Evolutionary conservation across 23 tunicate genomes (phyloP).

Genomic region (Ciona savignyi): DNA sequence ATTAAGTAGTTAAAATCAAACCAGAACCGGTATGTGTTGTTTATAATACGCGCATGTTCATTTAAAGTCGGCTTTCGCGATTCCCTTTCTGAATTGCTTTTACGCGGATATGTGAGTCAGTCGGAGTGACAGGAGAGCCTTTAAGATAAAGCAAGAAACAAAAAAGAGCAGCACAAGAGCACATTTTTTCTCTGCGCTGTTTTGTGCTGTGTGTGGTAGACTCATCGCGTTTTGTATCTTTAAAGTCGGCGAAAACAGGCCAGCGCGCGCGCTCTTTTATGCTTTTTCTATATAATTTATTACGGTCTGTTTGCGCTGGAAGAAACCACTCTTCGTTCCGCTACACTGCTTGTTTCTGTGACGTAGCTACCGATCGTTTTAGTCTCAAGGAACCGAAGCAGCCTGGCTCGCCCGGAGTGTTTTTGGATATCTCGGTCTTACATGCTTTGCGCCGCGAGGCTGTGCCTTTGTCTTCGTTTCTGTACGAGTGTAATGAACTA

Average conservation of each 20-base stretch:
- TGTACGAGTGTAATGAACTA: too few relatives aligned
- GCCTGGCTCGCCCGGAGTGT: conserved; percentile 43
- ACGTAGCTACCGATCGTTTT: conserved; percentile 37
- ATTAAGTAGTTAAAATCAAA: too few relatives aligned
- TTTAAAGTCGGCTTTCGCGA: too few relatives aligned
- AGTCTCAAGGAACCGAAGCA: conserved; percentile 39
- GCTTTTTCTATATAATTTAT: neutral
- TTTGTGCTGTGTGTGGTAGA: neutral
- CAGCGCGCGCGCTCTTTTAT: neutral
- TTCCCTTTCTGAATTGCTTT: too few relatives aligned
- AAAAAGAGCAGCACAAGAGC: neutral
- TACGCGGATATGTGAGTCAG: too few relatives aligned
- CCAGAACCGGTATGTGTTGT: too few relatives aligned
- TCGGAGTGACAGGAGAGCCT: too few relatives aligned
- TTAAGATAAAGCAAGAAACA: neutral
- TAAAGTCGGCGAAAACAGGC: neutral
- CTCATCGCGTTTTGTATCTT: neutral
- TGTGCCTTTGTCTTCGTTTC: conserved; percentile 11
- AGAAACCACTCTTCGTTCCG: neutral
- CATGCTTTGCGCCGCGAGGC: conserved; percentile 24
- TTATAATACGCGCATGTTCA: too few relatives aligned
- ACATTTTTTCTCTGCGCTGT: neutral
- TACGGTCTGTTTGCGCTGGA: conserved; percentile 2
- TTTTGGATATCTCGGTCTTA: conserved; percentile 17
- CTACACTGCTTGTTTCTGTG: conserved; percentile 16